Conservation (phyloP, 2,113 vertebrate species). For the Sisor rabdophorus region DNA sequence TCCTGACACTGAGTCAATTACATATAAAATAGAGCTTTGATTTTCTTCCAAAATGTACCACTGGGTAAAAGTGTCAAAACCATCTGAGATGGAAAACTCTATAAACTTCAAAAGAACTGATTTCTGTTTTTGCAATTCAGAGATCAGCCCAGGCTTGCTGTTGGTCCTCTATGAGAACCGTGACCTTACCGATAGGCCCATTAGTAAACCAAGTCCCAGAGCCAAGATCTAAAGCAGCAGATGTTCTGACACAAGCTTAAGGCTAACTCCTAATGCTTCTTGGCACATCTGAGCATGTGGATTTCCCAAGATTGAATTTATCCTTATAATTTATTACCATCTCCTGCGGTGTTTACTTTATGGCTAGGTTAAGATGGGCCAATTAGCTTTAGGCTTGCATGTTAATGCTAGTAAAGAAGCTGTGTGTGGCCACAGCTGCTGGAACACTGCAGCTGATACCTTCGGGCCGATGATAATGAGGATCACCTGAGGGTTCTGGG, state of each 20-base stretch:
- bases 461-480: constrained; percentile 81
- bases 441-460: constrained; percentile 44
- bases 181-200: constrained; percentile 29
- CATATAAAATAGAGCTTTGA: neutral
- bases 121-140: neutral
- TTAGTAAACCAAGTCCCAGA: neutral
- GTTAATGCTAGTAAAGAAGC: constrained; percentile 34
- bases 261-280: constrained; percentile 17
- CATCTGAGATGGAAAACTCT: neutral
- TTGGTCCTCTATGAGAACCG: constrained; percentile 17
- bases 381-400: constrained; percentile 55
- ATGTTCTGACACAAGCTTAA: constrained; percentile 21
- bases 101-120: neutral
- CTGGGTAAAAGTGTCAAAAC: neutral
- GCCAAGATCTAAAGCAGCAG: constrained; percentile 28
- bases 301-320: neutral
- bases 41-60: neutral
- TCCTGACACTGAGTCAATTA: neutral
- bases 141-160: constrained; percentile 1
- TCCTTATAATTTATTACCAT: neutral
- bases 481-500: constrained; percentile 70
- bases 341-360: neutral
- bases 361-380: constrained; percentile 44
- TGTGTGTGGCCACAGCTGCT: neutral
- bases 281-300: neutral